phyloP scores from a whole-genome alignment of 1,140 invertebrate genomes.

The Papilio aristodemus region DNA sequence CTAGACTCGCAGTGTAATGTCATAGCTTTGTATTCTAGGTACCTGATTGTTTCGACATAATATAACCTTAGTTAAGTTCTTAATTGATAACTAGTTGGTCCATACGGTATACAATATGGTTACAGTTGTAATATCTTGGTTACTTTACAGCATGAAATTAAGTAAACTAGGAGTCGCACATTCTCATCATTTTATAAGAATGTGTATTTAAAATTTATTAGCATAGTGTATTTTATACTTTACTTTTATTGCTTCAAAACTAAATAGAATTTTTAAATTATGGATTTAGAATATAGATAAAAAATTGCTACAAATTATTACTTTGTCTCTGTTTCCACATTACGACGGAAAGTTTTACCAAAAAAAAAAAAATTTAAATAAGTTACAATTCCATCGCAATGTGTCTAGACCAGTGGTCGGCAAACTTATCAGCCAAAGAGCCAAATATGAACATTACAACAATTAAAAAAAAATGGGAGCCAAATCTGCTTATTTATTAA shows the following conservation, averaged over 20 bases:
- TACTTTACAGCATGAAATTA: slow-evolving; percentile 22
- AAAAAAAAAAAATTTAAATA: too few relatives aligned
- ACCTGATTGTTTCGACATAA: slow-evolving; percentile 71
- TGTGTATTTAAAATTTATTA: background rate
- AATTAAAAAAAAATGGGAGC: too few relatives aligned
- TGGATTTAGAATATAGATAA: background rate
- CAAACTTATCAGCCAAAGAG: too few relatives aligned
- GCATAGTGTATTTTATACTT: background rate
- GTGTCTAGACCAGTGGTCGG: background rate
- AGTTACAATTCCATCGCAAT: slow-evolving; percentile 4
- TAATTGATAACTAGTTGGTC: background rate
- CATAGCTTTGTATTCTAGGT: slow-evolving; percentile 55
- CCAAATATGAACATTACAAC: too few relatives aligned
- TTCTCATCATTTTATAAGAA: background rate
- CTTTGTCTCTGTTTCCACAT: background rate
- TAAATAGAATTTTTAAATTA: background rate
- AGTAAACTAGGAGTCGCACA: background rate
- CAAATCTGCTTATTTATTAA: too few relatives aligned
- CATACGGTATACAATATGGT: slow-evolving; percentile 7
- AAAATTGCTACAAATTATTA: slow-evolving; percentile 2
- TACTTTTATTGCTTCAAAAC: slow-evolving; percentile 3
- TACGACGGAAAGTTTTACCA: background rate
- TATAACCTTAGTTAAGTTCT: slow-evolving; percentile 26
- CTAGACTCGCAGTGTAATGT: slow-evolving; percentile 27
- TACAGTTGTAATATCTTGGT: background rate